These are phyloP conservation scores for Pristionchus exspectatus DNA, from an alignment of 2,888 invertebrate species.

Conservation along the genomic window DNA sequence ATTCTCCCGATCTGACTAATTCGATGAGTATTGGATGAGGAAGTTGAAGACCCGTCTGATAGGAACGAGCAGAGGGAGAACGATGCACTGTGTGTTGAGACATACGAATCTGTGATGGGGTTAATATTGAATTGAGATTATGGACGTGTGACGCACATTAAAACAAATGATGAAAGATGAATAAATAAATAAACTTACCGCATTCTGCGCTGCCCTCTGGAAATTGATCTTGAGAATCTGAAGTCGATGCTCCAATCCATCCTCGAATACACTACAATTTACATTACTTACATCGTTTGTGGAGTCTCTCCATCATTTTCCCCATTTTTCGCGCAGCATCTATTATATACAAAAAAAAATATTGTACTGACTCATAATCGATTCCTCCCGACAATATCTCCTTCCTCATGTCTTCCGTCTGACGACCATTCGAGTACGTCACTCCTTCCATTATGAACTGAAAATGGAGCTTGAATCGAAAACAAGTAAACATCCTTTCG, in stretches of 20 bases:
- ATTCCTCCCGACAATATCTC: slow-evolving; percentile 55
- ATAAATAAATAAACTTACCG: neutral
- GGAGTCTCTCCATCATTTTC: neutral
- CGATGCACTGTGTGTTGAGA: slow-evolving; percentile 42
- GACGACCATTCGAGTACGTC: slow-evolving; percentile 50
- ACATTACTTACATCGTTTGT: neutral
- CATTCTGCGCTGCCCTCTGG: slow-evolving; percentile 50
- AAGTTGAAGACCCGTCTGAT: neutral
- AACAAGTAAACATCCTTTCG: neutral
- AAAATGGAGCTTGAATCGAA: neutral
- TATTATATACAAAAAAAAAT: neutral
- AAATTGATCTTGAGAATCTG: slow-evolving; percentile 56
- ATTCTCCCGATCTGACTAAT: slow-evolving; percentile 44
- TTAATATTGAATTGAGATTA: neutral
- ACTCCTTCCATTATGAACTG: slow-evolving; percentile 56
- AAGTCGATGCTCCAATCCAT: slow-evolving; percentile 54
- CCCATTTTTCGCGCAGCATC: too few relatives aligned
- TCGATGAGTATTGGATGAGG: slow-evolving; percentile 55
- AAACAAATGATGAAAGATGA: neutral
- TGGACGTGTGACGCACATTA: neutral
- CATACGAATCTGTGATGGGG: slow-evolving; percentile 14
- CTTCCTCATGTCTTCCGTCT: slow-evolving; percentile 49
- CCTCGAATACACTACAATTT: slow-evolving; percentile 53
- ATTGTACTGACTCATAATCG: slow-evolving; percentile 53
- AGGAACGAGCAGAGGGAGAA: slow-evolving; percentile 35